Percentiles rank a stretch among this genome's conserved stretches.
Evolutionary conservation across 2,113 vertebrate species (phyloP).

Genomic region (Gracilinanus agilis): DNA sequence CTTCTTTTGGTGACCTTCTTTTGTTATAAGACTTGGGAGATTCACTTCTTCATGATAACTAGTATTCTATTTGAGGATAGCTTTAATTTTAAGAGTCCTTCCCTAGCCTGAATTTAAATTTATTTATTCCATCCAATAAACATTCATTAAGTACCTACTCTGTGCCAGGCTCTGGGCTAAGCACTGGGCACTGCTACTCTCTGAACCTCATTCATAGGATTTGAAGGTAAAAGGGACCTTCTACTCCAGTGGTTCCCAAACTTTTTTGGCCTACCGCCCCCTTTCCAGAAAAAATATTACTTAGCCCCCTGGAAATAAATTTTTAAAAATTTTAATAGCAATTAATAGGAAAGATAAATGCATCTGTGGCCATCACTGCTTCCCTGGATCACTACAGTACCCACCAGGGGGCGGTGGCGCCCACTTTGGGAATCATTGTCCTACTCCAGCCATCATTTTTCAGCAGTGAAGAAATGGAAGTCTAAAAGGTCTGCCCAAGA

Average conservation of each 20-base stretch:
- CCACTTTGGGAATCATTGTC: too few relatives aligned
- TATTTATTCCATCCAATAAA: background rate
- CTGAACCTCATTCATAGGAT: background rate
- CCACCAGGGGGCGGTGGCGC: too few relatives aligned
- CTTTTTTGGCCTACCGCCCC: too few relatives aligned
- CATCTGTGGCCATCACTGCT: too few relatives aligned
- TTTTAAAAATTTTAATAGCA: too few relatives aligned
- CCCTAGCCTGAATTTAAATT: background rate
- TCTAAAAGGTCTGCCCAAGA: background rate
- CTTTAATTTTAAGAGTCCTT: background rate
- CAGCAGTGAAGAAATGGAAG: background rate
- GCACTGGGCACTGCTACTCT: background rate
- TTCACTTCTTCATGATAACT: background rate
- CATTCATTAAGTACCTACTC: background rate
- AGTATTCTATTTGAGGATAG: background rate
- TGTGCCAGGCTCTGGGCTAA: background rate
- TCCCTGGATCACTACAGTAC: too few relatives aligned
- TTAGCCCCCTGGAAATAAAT: too few relatives aligned
- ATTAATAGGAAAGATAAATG: too few relatives aligned
- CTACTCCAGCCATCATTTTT: background rate
- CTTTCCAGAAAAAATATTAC: too few relatives aligned
- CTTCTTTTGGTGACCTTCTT: background rate
- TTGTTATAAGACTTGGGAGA: background rate
- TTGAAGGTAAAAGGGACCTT: background rate
- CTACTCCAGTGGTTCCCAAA: too few relatives aligned